Conservation (phyloP, 2,888 invertebrate genomes). For the Geophilus truncorum region DNA sequence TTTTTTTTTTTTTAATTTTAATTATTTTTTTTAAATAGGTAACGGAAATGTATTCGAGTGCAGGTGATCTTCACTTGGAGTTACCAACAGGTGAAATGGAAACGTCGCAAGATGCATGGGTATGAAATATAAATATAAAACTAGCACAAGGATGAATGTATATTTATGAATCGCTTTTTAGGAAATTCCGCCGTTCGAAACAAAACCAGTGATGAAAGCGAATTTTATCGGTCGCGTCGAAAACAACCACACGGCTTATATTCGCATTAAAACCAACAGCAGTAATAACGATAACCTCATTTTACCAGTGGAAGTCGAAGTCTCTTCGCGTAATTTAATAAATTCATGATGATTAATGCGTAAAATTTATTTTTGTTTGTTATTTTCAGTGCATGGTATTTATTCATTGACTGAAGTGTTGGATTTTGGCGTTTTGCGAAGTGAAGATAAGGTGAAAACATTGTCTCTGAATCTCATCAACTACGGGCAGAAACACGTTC, state of each 20-base stretch:
- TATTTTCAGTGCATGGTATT: conserved; percentile 56
- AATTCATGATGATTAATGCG: background rate
- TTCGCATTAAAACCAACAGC: conserved; percentile 68
- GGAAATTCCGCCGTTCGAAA: conserved; percentile 79
- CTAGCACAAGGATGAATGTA: too few relatives aligned
- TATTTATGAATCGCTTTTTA: conserved; percentile 42
- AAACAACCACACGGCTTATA: conserved; percentile 78
- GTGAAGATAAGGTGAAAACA: conserved; percentile 59
- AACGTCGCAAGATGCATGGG: conserved; percentile 79
- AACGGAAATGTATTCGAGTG: conserved; percentile 62
- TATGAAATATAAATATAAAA: conserved; percentile 39
- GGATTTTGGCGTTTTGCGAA: conserved; percentile 74
- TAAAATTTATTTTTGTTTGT: background rate
- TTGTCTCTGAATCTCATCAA: conserved; percentile 63
- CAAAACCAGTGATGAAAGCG: conserved; percentile 81
- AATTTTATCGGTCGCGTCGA: conserved; percentile 69
- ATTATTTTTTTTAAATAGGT: conserved; percentile 44
- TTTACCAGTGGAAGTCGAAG: conserved; percentile 78
- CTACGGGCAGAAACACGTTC: conserved; percentile 62
- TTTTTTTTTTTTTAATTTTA: conserved; percentile 31
- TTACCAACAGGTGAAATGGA: conserved; percentile 65
- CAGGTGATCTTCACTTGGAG: conserved; percentile 82
- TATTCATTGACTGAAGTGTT: conserved; percentile 71
- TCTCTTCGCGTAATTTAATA: conserved; percentile 58
- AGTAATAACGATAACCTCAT: conserved; percentile 62